phyloP scores from a whole-genome alignment of 2,797 vertebrate species.

The Holocentrus rufus region DNA sequence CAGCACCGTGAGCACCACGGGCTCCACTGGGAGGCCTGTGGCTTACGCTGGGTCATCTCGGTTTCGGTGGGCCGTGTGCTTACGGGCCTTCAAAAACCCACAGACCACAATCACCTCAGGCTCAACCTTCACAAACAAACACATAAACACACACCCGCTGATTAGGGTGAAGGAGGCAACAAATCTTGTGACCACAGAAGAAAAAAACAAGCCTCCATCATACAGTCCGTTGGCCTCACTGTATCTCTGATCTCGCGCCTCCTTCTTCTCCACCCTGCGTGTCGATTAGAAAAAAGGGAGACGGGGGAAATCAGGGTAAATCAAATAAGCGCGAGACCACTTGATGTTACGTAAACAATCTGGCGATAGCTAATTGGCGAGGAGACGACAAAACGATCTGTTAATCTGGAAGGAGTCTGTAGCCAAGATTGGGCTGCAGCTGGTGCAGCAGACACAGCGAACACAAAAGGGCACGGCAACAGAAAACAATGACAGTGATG shows the following conservation, averaged over 20 bases:
- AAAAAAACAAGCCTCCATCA: slow-evolving; percentile 23
- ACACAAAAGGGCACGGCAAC: slow-evolving; percentile 39
- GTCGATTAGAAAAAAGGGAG: slow-evolving; percentile 34
- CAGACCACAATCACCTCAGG: slow-evolving; percentile 56
- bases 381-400: slow-evolving; percentile 64
- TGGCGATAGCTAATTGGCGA: slow-evolving; percentile 73
- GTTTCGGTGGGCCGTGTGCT: slow-evolving; percentile 40
- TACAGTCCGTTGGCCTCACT: slow-evolving; percentile 9
- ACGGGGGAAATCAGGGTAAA: slow-evolving; percentile 53
- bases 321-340: slow-evolving; percentile 51
- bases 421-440: slow-evolving; percentile 58
- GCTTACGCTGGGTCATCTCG: slow-evolving; percentile 15
- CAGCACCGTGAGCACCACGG: slow-evolving; percentile 7
- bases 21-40: slow-evolving; percentile 43
- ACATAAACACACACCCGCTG: slow-evolving; percentile 54
- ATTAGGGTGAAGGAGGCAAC: slow-evolving; percentile 56
- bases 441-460: slow-evolving; percentile 52
- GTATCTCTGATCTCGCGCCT: slow-evolving; percentile 10
- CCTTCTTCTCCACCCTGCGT: neutral
- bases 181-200: slow-evolving; percentile 44
- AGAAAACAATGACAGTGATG: slow-evolving; percentile 17
- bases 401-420: slow-evolving; percentile 63
- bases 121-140: slow-evolving; percentile 55
- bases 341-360: slow-evolving; percentile 70
- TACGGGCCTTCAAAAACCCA: slow-evolving; percentile 53